Conservation (phyloP, 1,140 invertebrate species). For the Bombus polaris region DNA sequence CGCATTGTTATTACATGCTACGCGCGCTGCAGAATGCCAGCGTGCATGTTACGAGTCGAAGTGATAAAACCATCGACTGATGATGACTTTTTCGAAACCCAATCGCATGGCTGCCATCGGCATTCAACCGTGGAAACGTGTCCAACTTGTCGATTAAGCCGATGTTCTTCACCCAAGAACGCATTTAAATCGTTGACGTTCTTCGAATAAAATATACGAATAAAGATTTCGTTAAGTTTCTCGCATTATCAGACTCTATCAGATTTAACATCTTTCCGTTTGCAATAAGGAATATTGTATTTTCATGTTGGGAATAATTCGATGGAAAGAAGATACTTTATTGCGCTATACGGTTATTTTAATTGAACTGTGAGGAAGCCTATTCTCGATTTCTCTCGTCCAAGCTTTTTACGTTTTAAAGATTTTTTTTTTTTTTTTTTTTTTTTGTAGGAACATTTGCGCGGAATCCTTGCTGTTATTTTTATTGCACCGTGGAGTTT, state of each 20-base stretch:
- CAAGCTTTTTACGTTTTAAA: too few species aligned
- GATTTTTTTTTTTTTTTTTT: too few species aligned
- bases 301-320: too few species aligned
- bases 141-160: conserved; percentile 6
- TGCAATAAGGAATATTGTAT: neutral
- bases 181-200: neutral
- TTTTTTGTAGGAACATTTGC: too few species aligned
- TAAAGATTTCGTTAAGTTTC: neutral
- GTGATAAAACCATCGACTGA: neutral
- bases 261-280: neutral
- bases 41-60: neutral
- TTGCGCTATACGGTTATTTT: too few species aligned
- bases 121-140: neutral
- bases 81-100: neutral
- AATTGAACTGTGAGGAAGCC: too few species aligned
- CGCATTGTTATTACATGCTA: conserved; percentile 50
- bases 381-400: too few species aligned
- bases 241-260: neutral
- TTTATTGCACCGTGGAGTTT: too few species aligned
- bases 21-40: conserved; percentile 36
- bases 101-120: neutral
- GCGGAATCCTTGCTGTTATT: too few species aligned
- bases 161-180: neutral
- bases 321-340: too few species aligned
- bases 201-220: neutral